Evolutionary conservation across 2,797 vertebrate species (phyloP).

Genomic region (Apogon hyalosoma): DNA sequence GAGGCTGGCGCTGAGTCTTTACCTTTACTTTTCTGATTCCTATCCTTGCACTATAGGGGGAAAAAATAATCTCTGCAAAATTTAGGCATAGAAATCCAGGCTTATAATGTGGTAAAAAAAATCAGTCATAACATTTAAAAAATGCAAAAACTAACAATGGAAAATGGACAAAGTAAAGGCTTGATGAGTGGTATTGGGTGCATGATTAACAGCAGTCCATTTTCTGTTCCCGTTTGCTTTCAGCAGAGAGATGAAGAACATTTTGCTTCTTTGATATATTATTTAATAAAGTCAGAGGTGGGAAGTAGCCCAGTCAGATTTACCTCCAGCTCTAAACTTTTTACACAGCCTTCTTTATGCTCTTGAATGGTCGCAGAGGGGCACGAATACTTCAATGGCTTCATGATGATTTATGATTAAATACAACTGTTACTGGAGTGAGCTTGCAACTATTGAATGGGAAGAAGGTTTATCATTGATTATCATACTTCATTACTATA

Average conservation of each 20-base stretch:
- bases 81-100: constrained; percentile 7
- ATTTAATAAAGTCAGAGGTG: constrained; percentile 22
- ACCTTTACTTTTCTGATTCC: constrained; percentile 19
- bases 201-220: constrained; percentile 14
- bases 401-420: background rate
- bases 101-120: constrained; percentile 1
- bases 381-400: constrained; percentile 12
- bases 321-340: no score
- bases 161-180: constrained; percentile 23
- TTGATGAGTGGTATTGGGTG: constrained; percentile 8
- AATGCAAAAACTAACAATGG: constrained; percentile 15
- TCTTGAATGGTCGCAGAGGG: constrained; percentile 4
- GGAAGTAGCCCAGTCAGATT: constrained; percentile 1
- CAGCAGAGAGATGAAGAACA: constrained; percentile 11
- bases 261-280: constrained; percentile 30
- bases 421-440: background rate
- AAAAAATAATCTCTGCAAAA: constrained; percentile 18
- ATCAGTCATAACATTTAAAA: constrained; percentile 9
- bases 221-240: constrained; percentile 25
- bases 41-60: constrained; percentile 17
- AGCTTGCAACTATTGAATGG: constrained; percentile 1
- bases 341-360: constrained; percentile 8
- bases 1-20: constrained; percentile 23
- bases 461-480: constrained; percentile 3
- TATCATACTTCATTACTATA: constrained; percentile 3